These are phyloP conservation scores for Archocentrus centrarchus DNA, from an alignment of 2,113 vertebrate genomes.

Conservation along the genomic window DNA sequence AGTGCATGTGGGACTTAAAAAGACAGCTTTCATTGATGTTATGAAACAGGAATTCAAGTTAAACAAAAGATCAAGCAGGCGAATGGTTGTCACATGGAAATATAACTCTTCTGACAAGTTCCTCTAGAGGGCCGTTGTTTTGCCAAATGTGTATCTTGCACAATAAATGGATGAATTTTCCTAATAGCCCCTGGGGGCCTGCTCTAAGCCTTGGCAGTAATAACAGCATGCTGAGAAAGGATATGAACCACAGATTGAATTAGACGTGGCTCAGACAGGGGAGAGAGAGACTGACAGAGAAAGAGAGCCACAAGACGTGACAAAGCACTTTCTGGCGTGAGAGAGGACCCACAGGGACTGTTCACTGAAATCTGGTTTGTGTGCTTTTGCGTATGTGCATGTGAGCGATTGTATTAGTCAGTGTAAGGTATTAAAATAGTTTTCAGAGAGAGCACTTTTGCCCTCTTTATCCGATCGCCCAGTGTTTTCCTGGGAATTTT, in stretches of 20 bases:
- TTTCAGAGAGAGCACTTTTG: constrained; percentile 29
- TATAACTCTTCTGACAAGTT: constrained; percentile 54
- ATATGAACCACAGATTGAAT: constrained; percentile 62
- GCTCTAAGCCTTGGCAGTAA: constrained; percentile 44
- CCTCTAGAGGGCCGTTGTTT: constrained; percentile 42
- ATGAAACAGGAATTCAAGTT: constrained; percentile 50
- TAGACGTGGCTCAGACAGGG: constrained; percentile 46
- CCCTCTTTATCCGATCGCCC: constrained; percentile 18
- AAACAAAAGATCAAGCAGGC: constrained; percentile 57
- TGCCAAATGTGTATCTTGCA: constrained; percentile 71
- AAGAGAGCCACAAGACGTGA: constrained; percentile 66
- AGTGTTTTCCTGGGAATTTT: not conserved
- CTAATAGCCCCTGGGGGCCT: constrained; percentile 60
- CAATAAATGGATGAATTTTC: constrained; percentile 65
- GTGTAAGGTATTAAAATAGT: constrained; percentile 28
- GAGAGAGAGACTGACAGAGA: constrained; percentile 41
- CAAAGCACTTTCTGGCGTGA: constrained; percentile 69
- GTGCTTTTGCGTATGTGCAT: constrained; percentile 29
- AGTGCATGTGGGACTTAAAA: constrained; percentile 38
- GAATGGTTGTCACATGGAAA: constrained; percentile 68
- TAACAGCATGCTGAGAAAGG: constrained; percentile 56
- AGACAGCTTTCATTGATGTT: constrained; percentile 44
- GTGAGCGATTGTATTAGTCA: constrained; percentile 40
- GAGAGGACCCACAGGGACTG: constrained; percentile 52
- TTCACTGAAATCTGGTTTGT: constrained; percentile 53